Conservation (phyloP, 1,140 invertebrate genomes). For the Lordiphosa mommai region DNA sequence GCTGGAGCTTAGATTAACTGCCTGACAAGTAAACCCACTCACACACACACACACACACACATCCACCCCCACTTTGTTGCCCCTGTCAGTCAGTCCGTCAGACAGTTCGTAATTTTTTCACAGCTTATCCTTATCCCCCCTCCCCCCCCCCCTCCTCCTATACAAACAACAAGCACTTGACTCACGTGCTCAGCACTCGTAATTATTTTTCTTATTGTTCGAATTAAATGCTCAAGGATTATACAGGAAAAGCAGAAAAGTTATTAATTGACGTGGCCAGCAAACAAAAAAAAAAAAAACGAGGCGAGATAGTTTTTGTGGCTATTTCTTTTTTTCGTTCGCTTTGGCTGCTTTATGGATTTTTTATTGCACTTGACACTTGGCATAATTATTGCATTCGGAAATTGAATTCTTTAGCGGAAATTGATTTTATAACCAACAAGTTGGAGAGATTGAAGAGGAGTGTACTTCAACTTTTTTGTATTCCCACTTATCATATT, state of each 20-base stretch:
- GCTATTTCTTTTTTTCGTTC: constrained; percentile 5
- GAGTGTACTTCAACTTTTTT: too few relatives aligned
- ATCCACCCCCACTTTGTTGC: constrained; percentile 47
- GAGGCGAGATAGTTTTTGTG: constrained; percentile 33
- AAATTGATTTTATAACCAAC: constrained; percentile 75
- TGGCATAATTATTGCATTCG: constrained; percentile 78
- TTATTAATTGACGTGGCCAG: constrained; percentile 60
- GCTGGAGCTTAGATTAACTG: constrained; percentile 74
- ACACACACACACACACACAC: constrained; percentile 21
- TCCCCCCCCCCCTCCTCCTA: constrained; percentile 2
- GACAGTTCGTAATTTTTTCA: constrained; percentile 63
- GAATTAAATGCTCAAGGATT: constrained; percentile 74
- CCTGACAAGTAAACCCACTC: constrained; percentile 71
- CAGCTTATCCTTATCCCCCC: constrained; percentile 41
- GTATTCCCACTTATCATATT: too few relatives aligned
- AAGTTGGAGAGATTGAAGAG: neutral
- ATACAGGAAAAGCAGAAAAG: constrained; percentile 37
- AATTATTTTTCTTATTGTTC: constrained; percentile 77
- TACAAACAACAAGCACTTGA: constrained; percentile 38
- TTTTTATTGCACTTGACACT: constrained; percentile 54
- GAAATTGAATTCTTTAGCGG: constrained; percentile 71
- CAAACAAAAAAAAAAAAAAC: neutral
- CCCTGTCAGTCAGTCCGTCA: constrained; percentile 52
- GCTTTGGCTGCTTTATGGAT: too few relatives aligned
- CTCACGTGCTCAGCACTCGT: constrained; percentile 74